phyloP scores from a whole-genome alignment of 2,113 vertebrate genomes.

The Elephantulus edwardii region DNA sequence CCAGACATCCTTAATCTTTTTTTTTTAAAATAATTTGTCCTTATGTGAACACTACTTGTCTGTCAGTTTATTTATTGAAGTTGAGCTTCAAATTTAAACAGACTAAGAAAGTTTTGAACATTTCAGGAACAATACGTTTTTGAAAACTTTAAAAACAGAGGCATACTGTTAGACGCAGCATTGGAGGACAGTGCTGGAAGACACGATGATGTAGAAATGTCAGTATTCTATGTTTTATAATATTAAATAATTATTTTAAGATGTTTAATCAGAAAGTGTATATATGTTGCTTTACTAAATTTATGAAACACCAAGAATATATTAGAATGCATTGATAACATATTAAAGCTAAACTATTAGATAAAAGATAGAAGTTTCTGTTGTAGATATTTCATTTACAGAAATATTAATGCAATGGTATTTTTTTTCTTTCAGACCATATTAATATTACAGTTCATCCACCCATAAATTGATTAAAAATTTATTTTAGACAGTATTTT shows the following conservation, averaged over 20 bases:
- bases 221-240: not conserved
- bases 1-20: too few species aligned
- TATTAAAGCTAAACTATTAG: not conserved
- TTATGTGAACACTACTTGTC: too few species aligned
- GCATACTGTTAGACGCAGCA: too few species aligned
- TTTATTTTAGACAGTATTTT: conserved; percentile 64
- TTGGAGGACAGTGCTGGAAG: too few species aligned
- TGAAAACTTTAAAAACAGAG: too few species aligned
- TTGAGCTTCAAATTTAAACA: too few species aligned
- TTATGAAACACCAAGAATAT: not conserved
- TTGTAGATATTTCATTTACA: not conserved
- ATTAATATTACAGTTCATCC: conserved; percentile 62
- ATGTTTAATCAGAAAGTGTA: not conserved
- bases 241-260: not conserved
- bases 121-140: too few species aligned
- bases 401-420: not conserved
- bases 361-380: not conserved
- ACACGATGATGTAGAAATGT: too few species aligned
- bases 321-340: not conserved
- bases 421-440: not conserved
- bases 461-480: conserved; percentile 53
- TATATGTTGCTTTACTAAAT: not conserved
- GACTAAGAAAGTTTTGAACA: too few species aligned
- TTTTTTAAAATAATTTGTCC: too few species aligned
- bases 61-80: too few species aligned